These are phyloP conservation scores for Alitta virens DNA, from an alignment of 2,888 invertebrate species.

Conservation along the genomic window DNA sequence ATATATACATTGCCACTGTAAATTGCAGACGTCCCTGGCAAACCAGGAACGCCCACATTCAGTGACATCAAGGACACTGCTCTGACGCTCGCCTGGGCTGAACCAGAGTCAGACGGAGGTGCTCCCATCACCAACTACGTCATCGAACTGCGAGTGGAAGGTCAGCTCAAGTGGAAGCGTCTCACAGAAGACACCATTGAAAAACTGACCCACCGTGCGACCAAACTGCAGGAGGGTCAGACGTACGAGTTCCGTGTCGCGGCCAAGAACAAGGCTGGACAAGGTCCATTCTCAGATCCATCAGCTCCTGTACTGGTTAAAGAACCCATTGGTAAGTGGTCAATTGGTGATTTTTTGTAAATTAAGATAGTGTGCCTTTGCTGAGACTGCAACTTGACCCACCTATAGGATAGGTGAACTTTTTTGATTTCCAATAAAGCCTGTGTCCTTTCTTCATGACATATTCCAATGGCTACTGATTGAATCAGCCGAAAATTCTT, in stretches of 20 bases:
- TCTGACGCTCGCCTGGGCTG: conserved; percentile 68
- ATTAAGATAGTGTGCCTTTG: too few relatives aligned
- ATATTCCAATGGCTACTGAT: too few relatives aligned
- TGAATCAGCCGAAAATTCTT: too few relatives aligned
- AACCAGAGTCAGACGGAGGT: conserved; percentile 54
- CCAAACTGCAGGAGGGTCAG: conserved; percentile 7
- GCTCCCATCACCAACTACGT: conserved; percentile 49
- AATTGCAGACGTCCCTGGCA: conserved; percentile 61
- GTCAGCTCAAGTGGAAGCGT: conserved; percentile 11
- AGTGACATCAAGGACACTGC: conserved; percentile 66
- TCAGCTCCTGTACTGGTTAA: conserved; percentile 32
- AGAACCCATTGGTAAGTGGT: conserved; percentile 36
- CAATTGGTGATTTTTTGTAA: too few relatives aligned
- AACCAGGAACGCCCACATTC: conserved; percentile 27
- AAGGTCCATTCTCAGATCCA: conserved; percentile 65
- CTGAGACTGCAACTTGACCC: too few relatives aligned
- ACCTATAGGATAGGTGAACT: too few relatives aligned
- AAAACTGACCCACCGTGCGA: conserved; percentile 14
- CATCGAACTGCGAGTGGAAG: conserved; percentile 42
- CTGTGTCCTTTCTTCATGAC: too few relatives aligned
- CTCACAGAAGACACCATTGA: conserved; percentile 16
- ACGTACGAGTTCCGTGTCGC: conserved; percentile 78
- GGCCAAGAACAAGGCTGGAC: conserved; percentile 87
- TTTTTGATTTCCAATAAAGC: too few relatives aligned
- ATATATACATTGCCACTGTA: too few relatives aligned